Percentiles rank a stretch among this genome's conserved stretches.
phyloP scores from a whole-genome alignment of 2,888 invertebrate species.

The Ochlodes sylvanus region DNA sequence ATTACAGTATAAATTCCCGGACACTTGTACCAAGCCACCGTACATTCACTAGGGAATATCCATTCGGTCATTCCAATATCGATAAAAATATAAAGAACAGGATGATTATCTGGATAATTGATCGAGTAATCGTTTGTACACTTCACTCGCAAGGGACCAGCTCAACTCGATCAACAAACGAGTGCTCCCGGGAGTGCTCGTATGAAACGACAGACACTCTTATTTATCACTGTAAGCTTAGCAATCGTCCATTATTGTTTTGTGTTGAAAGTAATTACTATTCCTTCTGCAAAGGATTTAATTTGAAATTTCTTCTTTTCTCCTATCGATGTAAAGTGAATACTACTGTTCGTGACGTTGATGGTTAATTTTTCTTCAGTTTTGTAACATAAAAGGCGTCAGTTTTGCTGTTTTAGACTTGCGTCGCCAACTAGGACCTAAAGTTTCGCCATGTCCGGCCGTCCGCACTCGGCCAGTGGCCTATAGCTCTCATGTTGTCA shows the following conservation, averaged over 20 bases:
- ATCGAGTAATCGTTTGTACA: constrained; percentile 7
- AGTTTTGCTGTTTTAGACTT: too few species aligned
- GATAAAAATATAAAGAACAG: not conserved
- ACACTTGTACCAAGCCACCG: not conserved
- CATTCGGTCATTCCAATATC: not conserved
- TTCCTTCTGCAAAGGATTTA: not conserved
- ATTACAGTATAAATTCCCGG: too few species aligned
- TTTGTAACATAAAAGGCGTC: too few species aligned
- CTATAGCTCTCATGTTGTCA: too few species aligned
- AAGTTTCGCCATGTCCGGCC: too few species aligned
- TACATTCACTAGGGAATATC: not conserved
- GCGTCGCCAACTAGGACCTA: too few species aligned
- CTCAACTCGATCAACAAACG: constrained; percentile 11
- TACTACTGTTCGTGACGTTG: too few species aligned
- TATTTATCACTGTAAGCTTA: constrained; percentile 12
- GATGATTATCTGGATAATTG: not conserved
- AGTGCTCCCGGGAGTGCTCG: constrained; percentile 5
- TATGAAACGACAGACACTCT: constrained; percentile 2
- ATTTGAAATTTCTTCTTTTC: not conserved
- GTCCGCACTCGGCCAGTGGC: too few species aligned
- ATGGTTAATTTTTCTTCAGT: too few species aligned
- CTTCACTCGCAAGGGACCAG: constrained; percentile 4
- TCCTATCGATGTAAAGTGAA: too few species aligned
- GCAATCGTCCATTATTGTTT: constrained; percentile 8
- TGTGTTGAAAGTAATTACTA: not conserved